Evolutionary conservation across 2,888 invertebrate species (phyloP), one percentile per base, ranked within the genome.

Genomic region (Ochropacha duplaris): DNA sequence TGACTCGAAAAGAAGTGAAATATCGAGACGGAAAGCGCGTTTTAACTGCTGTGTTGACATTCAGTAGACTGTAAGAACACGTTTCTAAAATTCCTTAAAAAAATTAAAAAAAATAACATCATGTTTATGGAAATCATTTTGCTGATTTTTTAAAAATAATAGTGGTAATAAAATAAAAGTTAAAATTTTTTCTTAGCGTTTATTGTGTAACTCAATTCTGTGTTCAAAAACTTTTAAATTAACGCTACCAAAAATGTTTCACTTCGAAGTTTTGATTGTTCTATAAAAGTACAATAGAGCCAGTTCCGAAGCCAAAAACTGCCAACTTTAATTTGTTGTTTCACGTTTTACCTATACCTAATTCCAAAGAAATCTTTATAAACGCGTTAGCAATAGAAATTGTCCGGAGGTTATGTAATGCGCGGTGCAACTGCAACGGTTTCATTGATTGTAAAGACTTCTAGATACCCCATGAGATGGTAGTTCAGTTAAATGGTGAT

Each of bases 221-320:
- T 12, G 19, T 44, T 44, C 44, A 19, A 44, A 6, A 44, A 44
- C 44, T 44, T 44, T 44, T 44, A 9, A 19, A 44, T 19, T 16
- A n/a, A 19, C 16, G 44, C 4, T 16, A 39, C 39, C 39, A 16
- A 16, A 44, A 44, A 44, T 8, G 19, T 16, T 44, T 19, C 19
- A 9, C 9, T 44, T 19, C 22, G 24, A 50, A 14, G 66, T 56
- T 57, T 4, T 22, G 56, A 24, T 62, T 34, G 57, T 56, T 58
- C 34, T 57, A 50, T 49, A 16, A 62, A 66, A 57, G 58, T 56
- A 66, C 60, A 60, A 61, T 56, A 57, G 64, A 61, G 49, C 19
- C 26, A 19, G 66, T 52, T 58, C 54, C 54, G 28, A 36, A 55
- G 19, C 44, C n/a, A 44, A 14, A 44, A 19, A 36, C n/a, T 36